Evolutionary conservation across 64 coral and sea anemone species (phyloP), one percentile per base, ranked within the genome.

Genomic region (Catalaphyllia jardinei): DNA sequence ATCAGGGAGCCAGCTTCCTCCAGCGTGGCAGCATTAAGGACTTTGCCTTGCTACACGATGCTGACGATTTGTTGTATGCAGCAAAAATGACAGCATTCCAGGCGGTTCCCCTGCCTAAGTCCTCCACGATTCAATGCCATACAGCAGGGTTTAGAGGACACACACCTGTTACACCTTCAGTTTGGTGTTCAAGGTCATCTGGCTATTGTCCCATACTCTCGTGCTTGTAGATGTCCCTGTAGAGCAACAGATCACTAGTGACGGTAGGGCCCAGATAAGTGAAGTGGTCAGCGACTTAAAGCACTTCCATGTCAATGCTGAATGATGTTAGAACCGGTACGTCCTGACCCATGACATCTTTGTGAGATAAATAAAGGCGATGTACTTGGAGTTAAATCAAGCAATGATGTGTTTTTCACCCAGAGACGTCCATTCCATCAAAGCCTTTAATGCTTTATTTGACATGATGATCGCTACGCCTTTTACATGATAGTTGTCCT

Each of bases 281-380:
- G 87, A 89, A 65, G 24, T 79, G 9, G 18, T 89, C 57, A 20
- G 73, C 38, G 19, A 89, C 87, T n/a, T 89, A 42, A 6, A 89
- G 63, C 17, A 73, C 69, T 54, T 52, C 22, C 17, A 73, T 74
- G 62, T 14, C 10, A 24, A 50, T 87, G 69, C 20, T 74, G 11
- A 52, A 52, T 72, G 46, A 73, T 72, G 22, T 5, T 39, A 17
- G 16, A n/a, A 20, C 16, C 20, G 62, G 63, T n/a, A 86, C 83
- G 31, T 86, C 35, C 83, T 86, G 35, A 71, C 31, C 64, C 83
- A 86, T 73, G 83, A 71, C 35, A 0, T 86, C 52, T 39, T 39
- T 39, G 38, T 39, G 38, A 39, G 38, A 39, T 39, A 39, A 39
- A 39, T 39, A 4, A 39, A 39, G 38, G 38, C 38, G 38, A 39